phyloP scores from a whole-genome alignment of 2,888 invertebrate genomes.

The Calameuta filiformis region DNA sequence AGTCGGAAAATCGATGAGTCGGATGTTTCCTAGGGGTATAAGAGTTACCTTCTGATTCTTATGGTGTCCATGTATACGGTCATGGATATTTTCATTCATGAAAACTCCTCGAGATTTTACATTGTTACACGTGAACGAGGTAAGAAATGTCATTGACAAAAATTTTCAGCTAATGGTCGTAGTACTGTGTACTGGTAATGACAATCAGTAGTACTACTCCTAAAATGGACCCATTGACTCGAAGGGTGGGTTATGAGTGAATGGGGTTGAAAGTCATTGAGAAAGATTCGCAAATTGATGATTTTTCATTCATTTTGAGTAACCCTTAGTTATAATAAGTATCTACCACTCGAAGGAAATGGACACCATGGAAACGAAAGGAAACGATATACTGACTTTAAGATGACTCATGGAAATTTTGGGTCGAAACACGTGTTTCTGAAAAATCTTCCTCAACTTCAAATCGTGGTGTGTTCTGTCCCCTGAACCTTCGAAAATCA shows the following conservation, averaged over 20 bases:
- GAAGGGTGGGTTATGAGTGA: background rate
- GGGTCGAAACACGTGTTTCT: background rate
- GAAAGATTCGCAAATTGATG: background rate
- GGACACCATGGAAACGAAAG: background rate
- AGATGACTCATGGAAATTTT: background rate
- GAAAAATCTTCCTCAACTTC: background rate
- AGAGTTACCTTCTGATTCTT: background rate
- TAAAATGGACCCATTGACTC: background rate
- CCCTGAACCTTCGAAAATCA: background rate
- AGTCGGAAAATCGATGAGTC: slow-evolving; percentile 3
- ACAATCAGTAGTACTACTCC: background rate
- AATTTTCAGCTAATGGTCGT: background rate
- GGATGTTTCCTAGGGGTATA: background rate
- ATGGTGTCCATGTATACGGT: background rate
- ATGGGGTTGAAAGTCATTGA: background rate
- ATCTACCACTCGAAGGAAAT: background rate
- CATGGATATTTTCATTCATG: background rate
- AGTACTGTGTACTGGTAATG: background rate
- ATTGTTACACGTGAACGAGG: background rate
- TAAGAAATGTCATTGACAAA: background rate
- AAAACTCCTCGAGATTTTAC: background rate
- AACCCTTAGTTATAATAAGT: background rate
- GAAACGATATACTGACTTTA: background rate
- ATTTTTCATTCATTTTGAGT: background rate
- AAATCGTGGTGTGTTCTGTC: background rate